Evolutionary conservation across 2,113 vertebrate genomes (phyloP).

Genomic region (Chitala chitala): DNA sequence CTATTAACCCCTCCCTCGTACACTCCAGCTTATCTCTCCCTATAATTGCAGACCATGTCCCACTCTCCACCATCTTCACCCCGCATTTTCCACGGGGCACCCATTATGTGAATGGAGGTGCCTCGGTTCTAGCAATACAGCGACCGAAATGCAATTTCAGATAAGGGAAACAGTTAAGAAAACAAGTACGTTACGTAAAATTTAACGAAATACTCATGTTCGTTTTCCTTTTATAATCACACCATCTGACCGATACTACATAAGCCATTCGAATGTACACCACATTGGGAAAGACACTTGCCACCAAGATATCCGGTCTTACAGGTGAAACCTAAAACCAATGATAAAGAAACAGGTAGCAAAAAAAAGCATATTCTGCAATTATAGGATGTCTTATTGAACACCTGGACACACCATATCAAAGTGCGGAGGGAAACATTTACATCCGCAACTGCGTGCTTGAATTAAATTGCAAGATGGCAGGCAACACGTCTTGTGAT

Average conservation of each 20-base stretch:
- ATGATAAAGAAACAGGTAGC: background rate
- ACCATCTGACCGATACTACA: background rate
- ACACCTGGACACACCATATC: background rate
- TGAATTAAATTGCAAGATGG: too few species aligned
- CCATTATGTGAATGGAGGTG: background rate
- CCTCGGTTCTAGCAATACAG: background rate
- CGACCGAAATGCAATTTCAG: background rate
- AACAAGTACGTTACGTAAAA: background rate
- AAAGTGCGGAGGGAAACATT: background rate
- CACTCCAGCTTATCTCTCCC: slow-evolving; percentile 10
- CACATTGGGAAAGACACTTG: background rate
- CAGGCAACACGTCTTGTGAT: background rate
- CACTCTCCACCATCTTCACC: background rate
- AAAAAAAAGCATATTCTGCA: background rate
- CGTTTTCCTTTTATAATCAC: background rate
- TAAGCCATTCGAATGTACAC: background rate
- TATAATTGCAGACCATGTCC: slow-evolving; percentile 1
- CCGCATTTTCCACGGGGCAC: background rate
- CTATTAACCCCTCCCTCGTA: slow-evolving; percentile 5
- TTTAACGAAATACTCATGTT: background rate
- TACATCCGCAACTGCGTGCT: background rate
- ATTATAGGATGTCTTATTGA: background rate
- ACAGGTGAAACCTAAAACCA: background rate
- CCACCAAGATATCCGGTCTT: background rate
- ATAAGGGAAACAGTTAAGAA: background rate